A percentile compares a stretch with the other conserved stretches of the same genome.
phyloP scores from a whole-genome alignment of 2,888 invertebrate genomes.

The Drosophila helvetica region DNA sequence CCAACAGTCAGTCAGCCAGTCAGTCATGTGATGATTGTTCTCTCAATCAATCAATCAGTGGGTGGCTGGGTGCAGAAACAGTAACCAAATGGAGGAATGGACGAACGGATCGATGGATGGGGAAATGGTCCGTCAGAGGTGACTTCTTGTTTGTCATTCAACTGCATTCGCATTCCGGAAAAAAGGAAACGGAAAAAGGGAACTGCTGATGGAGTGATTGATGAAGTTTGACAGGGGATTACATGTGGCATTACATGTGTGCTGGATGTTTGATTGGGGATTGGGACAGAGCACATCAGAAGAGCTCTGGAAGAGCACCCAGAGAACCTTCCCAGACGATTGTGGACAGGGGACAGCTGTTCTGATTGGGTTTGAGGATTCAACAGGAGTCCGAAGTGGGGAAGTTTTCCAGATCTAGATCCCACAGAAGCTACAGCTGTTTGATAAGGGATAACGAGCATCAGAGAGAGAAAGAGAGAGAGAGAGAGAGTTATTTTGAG shows the following conservation, averaged over 20 bases:
- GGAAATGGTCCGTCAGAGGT: constrained; percentile 10
- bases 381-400: too few species aligned
- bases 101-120: too few species aligned
- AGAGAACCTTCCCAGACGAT: too few species aligned
- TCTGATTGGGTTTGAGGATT: too few species aligned
- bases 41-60: constrained; percentile 25
- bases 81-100: constrained; percentile 4
- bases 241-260: not conserved
- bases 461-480: too few species aligned
- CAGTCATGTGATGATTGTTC: constrained; percentile 44
- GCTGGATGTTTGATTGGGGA: not conserved
- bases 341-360: too few species aligned
- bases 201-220: constrained; percentile 17
- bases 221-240: constrained; percentile 13
- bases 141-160: constrained; percentile 32
- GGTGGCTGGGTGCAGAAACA: constrained; percentile 8
- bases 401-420: too few species aligned
- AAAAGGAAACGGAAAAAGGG: not conserved
- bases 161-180: not conserved
- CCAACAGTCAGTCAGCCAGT: not conserved
- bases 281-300: too few species aligned
- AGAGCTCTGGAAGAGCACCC: too few species aligned
- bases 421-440: too few species aligned
- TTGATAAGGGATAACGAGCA: too few species aligned
- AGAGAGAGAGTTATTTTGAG: too few species aligned